Evolutionary conservation across 2,113 vertebrate species (phyloP).

Genomic region (Symphodus melops): DNA sequence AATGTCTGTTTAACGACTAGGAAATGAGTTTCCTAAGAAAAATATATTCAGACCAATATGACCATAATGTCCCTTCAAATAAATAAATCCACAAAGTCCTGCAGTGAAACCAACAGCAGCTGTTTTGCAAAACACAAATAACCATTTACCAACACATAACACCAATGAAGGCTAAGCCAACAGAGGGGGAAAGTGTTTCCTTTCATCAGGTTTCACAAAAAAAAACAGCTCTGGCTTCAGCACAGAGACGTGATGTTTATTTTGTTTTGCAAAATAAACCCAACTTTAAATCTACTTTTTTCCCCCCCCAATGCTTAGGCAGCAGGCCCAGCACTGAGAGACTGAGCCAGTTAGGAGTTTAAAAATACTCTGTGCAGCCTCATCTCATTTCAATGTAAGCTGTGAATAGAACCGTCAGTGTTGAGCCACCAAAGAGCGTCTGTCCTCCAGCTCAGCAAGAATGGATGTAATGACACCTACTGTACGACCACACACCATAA

Average conservation of each 20-base stretch:
- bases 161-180: conserved; percentile 24
- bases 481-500: conserved; percentile 57
- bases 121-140: conserved; percentile 34
- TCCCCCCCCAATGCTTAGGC: conserved; percentile 5
- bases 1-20: no score
- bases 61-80: conserved; percentile 3
- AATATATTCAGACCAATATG: no score
- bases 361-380: conserved; percentile 33
- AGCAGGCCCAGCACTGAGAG: not conserved
- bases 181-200: conserved; percentile 27
- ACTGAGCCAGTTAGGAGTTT: conserved; percentile 30
- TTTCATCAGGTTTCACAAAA: conserved; percentile 36
- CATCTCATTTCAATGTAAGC: conserved; percentile 39
- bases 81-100: conserved; percentile 33
- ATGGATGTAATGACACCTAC: conserved; percentile 49
- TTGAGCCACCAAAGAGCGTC: conserved; percentile 32
- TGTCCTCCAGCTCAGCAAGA: conserved; percentile 36
- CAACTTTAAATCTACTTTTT: conserved; percentile 6
- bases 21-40: no score
- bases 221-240: conserved; percentile 22
- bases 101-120: conserved; percentile 37
- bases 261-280: conserved; percentile 31
- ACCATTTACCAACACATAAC: conserved; percentile 2
- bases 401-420: conserved; percentile 53
- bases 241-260: conserved; percentile 34